Evolutionary conservation across 2,888 invertebrate species (phyloP), one percentile per base, ranked within the genome.

Genomic region (Mythimna ferrago): DNA sequence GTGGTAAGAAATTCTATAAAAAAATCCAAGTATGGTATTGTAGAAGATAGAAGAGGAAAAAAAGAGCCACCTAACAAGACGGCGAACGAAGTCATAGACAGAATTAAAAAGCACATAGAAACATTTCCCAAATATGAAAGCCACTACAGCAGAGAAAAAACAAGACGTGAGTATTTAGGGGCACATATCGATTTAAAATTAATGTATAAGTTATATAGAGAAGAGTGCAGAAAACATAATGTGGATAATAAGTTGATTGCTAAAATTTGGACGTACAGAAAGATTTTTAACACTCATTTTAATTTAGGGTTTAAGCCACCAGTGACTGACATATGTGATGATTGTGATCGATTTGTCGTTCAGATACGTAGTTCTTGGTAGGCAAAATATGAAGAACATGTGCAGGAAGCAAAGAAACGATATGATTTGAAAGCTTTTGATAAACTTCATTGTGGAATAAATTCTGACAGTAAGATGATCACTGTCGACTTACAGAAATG

Each of bases 401-500:
- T n/a, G n/a, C n/a, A n/a, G n/a, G n/a, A n/a, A n/a, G n/a, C n/a
- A n/a, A n/a, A n/a, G n/a, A n/a, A n/a, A n/a, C n/a, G n/a, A n/a
- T n/a, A 54, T 54, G 54, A 54, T 54, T 54, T 54, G 21, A 54
- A 54, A 54, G 54, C 54, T 54, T 21, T 21, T 21, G 54, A n/a
- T n/a, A n/a, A n/a, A n/a, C 21, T 54, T 54, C 54, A 54, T 10
- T 54, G 54, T 54, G 54, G 21, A 54, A 54, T 54, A 54, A 54
- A 54, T 21, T 10, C 54, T 21, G 54, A 54, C 21, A 6, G 54
- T 54, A 54, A 54, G 54, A 54, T 54, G 54, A 66, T 61, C 53
- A 75, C 78, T 26, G 78, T 71, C 6, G 66, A 72, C 32, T 44
- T 69, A 60, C 76, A 76, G 35, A 76, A 76, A 76, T 76, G 76